A percentile compares a stretch with the other conserved stretches of the same genome.
phyloP scores from a whole-genome alignment of 2,888 invertebrate species.

The Ptilodon capucinus region DNA sequence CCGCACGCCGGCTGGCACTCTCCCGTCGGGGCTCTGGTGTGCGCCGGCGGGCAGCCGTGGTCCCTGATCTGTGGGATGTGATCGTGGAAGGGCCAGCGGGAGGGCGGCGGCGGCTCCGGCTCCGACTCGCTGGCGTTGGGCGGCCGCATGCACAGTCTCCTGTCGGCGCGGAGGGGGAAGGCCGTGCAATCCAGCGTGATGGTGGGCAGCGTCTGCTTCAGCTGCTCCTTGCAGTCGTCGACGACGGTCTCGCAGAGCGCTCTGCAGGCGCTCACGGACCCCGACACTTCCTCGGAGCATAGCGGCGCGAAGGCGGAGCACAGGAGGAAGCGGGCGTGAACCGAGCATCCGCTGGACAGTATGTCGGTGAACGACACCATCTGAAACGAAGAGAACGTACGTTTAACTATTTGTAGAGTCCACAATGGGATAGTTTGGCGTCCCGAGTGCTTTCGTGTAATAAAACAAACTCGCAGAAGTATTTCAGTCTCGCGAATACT shows the following conservation, averaged over 20 bases:
- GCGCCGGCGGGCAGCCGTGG: constrained; percentile 83
- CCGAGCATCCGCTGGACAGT: constrained; percentile 90
- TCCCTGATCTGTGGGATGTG: constrained; percentile 46
- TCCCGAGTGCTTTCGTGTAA: constrained; percentile 3
- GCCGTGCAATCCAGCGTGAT: constrained; percentile 89
- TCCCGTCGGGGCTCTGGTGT: constrained; percentile 80
- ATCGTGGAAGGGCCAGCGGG: constrained; percentile 71
- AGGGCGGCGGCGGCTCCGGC: constrained; percentile 67
- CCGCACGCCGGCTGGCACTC: constrained; percentile 86
- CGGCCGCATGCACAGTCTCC: constrained; percentile 90
- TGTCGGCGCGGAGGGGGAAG: constrained; percentile 88
- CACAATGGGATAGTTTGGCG: constrained; percentile 1
- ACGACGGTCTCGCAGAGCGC: constrained; percentile 91
- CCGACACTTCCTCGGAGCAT: constrained; percentile 93
- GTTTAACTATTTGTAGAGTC: background rate
- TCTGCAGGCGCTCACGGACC: constrained; percentile 92
- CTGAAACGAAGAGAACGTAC: constrained; percentile 77
- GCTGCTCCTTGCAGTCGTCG: constrained; percentile 87
- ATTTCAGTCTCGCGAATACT: background rate
- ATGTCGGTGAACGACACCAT: constrained; percentile 87
- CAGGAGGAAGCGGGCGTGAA: constrained; percentile 91
- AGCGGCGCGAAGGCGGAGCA: constrained; percentile 96
- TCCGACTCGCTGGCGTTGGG: constrained; percentile 70
- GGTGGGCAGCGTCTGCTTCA: constrained; percentile 88
- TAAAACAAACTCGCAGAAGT: background rate